These are phyloP conservation scores for Lateolabrax maculatus DNA, from an alignment of 2,797 vertebrate genomes.

Conservation along the genomic window DNA sequence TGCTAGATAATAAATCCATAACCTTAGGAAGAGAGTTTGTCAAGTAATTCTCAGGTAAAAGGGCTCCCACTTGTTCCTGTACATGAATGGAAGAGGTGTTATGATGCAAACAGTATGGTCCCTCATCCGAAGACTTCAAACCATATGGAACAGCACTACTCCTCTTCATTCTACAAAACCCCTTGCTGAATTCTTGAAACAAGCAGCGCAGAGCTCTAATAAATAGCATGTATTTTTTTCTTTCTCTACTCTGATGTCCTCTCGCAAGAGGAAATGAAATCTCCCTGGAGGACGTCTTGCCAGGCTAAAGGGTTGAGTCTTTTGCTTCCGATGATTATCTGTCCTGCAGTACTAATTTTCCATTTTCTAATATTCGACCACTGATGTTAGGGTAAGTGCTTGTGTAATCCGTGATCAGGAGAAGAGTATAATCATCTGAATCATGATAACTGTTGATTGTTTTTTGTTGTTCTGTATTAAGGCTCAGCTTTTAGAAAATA, in stretches of 20 bases:
- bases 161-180: not conserved
- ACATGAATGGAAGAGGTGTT: conserved; percentile 1
- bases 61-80: not conserved
- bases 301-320: conserved; percentile 45
- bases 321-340: conserved; percentile 57
- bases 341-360: conserved; percentile 5
- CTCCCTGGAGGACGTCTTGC: conserved; percentile 49
- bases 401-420: not conserved
- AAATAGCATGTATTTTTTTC: conserved; percentile 58
- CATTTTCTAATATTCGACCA: conserved; percentile 9
- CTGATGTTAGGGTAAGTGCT: not conserved
- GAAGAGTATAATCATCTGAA: not conserved
- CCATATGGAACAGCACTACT: not conserved
- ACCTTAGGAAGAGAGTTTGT: not conserved
- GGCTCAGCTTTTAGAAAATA: not conserved
- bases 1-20: not conserved
- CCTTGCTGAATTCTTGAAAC: conserved; percentile 67
- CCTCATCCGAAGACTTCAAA: conserved; percentile 17
- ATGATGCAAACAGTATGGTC: not conserved
- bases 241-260: conserved; percentile 42
- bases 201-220: conserved; percentile 44
- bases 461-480: not conserved
- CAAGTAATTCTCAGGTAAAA: not conserved
- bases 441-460: not conserved
- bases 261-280: conserved; percentile 53